Base-by-base conservation (phyloP, 1,140 invertebrate species). In the Cataglyphis hispanica region DNA sequence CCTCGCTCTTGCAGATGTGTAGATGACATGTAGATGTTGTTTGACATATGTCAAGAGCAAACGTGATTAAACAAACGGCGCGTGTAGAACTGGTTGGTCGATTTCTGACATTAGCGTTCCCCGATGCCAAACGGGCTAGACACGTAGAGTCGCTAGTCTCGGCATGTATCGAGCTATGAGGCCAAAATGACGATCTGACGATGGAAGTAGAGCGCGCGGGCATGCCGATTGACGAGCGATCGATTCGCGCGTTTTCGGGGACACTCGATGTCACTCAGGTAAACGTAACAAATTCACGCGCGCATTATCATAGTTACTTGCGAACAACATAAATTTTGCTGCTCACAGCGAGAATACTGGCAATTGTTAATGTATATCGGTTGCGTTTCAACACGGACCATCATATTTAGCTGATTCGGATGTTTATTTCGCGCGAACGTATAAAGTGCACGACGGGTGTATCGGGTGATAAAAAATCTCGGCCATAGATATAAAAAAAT, bases 91-190 rank as follows among this genome's bases (percentile, higher is more conserved):
- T 91, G 91, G 84, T 86, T 91, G 87, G 91, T 84, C 69, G 27
- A 27, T 74, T 46, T 50, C n/a, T 50, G 83, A 88, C 50, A 10
- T 50, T 69, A 69, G 53, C 69, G 53, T 88, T 37, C 60, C 31
- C 37, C 70, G 88, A 89, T 61, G 88, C 89, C 89, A 87, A 89
- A 90, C 66, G 91, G 46, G 87, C 92, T 91, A 85, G 88, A 83
- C 83, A 87, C 67, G 19, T 56, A 61, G 34, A 56, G 61, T 89
- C 56, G 84, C 84, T 86, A 89, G 84, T 86, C 88, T 83, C 84
- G 77, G 53, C 84, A 74, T 74, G 58, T 72, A 61, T 86, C 75
- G 76, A 89, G 86, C 69, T 69, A 53, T 61, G 76, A 86, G 87
- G 88, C 66, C 88, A 84, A 89, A 89, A 70, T 53, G 63, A 80